phyloP scores from a whole-genome alignment of 2,113 vertebrate genomes.

The Apaloderma vittatum region DNA sequence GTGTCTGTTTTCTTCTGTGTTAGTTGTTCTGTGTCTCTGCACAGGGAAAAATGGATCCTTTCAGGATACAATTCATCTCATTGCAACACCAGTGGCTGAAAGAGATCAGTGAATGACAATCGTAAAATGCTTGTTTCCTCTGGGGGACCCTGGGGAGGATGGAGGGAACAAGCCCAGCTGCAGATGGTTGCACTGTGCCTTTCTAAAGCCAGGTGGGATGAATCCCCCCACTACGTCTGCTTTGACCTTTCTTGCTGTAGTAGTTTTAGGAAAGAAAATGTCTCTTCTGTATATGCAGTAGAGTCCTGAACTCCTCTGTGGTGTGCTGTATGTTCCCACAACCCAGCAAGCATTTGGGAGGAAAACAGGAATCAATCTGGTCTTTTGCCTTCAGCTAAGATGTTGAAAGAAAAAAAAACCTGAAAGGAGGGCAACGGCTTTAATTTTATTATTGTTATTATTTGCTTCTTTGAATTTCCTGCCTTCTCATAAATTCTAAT shows the following conservation, averaged over 20 bases:
- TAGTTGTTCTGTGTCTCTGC: neutral
- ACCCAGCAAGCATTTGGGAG: neutral
- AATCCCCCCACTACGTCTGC: neutral
- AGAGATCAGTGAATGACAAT: neutral
- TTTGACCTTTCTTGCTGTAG: neutral
- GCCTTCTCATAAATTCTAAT: conserved; percentile 17
- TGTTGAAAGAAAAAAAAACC: neutral
- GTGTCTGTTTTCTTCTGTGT: neutral
- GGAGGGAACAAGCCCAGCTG: neutral
- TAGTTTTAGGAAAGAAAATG: neutral
- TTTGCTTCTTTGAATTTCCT: conserved; percentile 26
- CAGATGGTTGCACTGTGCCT: neutral
- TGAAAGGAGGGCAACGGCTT: neutral
- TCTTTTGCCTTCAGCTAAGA: neutral
- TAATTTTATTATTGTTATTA: neutral
- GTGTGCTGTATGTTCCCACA: neutral
- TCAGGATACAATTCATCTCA: neutral
- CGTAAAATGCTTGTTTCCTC: neutral
- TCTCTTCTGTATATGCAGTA: neutral
- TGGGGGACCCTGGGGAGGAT: neutral
- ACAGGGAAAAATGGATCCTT: neutral
- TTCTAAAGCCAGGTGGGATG: neutral
- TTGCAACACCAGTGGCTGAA: neutral
- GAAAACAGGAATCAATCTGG: conserved; percentile 11
- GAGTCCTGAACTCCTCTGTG: neutral